Evolutionary conservation across 2,113 vertebrate species (phyloP).

Genomic region (Pongo abelii): DNA sequence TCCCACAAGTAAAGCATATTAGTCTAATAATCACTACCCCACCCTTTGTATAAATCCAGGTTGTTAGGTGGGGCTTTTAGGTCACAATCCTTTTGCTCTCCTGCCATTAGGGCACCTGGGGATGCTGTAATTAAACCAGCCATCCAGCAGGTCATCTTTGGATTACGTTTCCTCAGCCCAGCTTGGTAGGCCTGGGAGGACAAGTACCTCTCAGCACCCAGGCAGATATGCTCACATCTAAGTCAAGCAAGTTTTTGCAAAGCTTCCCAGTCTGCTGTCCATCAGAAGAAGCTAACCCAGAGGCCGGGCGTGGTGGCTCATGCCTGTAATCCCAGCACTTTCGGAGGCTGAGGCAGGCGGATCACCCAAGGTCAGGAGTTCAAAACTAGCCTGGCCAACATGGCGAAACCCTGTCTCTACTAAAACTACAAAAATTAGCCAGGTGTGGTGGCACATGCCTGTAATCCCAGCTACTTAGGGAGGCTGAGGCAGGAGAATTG

Average conservation of each 20-base stretch:
- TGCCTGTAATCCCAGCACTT: neutral
- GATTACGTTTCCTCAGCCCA: neutral
- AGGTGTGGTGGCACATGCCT: neutral
- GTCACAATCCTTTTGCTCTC: neutral
- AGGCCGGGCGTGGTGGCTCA: neutral
- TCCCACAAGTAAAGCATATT: neutral
- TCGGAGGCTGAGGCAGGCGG: neutral
- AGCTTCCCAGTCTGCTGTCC: neutral
- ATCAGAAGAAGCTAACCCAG: neutral
- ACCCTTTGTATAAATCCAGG: neutral
- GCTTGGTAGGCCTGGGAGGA: neutral
- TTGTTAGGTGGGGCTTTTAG: neutral
- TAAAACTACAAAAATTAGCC: no score
- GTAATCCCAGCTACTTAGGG: neutral
- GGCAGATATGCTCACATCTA: neutral
- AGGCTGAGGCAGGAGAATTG: no score
- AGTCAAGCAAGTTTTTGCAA: neutral
- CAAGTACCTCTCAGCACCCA: neutral
- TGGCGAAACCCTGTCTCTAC: neutral
- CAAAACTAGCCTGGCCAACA: neutral
- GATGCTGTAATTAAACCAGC: neutral
- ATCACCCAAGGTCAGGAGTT: neutral
- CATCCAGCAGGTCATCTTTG: neutral
- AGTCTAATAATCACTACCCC: neutral
- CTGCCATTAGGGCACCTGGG: neutral